Evolutionary conservation across 2,888 invertebrate genomes (phyloP), one percentile per base, ranked within the genome.

Genomic region (Chloroclysta siterata): DNA sequence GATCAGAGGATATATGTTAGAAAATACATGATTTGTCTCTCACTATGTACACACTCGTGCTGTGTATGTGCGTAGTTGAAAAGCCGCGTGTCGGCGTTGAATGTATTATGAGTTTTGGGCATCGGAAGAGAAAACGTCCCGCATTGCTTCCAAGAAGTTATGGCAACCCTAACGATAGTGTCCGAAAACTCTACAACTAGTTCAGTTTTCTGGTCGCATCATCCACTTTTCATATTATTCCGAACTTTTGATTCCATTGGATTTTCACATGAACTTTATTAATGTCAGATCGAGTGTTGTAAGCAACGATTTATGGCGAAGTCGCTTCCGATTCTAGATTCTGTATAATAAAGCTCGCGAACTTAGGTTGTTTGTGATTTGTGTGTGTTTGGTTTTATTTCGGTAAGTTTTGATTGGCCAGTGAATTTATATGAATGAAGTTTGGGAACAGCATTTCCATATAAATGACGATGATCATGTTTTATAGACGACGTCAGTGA

Each of bases 111-210:
- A n/a, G n/a, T n/a, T n/a, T n/a, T n/a, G n/a, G n/a, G n/a, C n/a
- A n/a, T n/a, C n/a, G n/a, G n/a, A n/a, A n/a, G n/a, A n/a, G n/a
- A n/a, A n/a, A n/a, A n/a, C n/a, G n/a, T n/a, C n/a, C n/a, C n/a
- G n/a, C n/a, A n/a, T n/a, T n/a, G n/a, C n/a, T n/a, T n/a, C n/a
- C n/a, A n/a, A n/a, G n/a, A n/a, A n/a, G n/a, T n/a, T n/a, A n/a
- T n/a, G n/a, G n/a, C n/a, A n/a, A n/a, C n/a, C n/a, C n/a, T n/a
- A n/a, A n/a, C n/a, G n/a, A n/a, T 80, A 78, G 77, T 74, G 80
- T 81, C 80, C 77, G 70, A 80, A 85, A 82, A 79, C 78, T 80
- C 75, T 61, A 39, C 33, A 62, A 55, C 44, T 28, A 53, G 56
- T 47, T 57, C 58, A 39, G 54, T 65, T 62, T 53, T 58, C 58